A percentile compares a stretch with the other conserved stretches of the same genome.
These are phyloP conservation scores for Hippocampus mohnikei DNA, from an alignment of 2,113 vertebrate genomes.

Conservation along the genomic window DNA sequence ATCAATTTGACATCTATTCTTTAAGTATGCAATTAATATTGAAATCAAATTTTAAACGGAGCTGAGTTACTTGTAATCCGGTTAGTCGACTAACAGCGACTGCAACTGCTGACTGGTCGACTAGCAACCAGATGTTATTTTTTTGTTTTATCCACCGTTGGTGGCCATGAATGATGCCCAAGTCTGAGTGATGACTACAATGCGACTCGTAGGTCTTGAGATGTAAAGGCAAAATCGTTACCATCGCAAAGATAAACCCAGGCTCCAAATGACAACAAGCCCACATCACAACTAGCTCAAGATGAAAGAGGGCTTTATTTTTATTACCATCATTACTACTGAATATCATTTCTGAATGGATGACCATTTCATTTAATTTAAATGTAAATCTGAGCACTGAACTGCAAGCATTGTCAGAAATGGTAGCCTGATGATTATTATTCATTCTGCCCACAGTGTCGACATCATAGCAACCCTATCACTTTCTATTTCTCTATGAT, in stretches of 20 bases:
- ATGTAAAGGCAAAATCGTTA: constrained; percentile 59
- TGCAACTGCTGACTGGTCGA: too few relatives aligned
- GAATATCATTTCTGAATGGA: constrained; percentile 71
- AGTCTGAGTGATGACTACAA: constrained; percentile 42
- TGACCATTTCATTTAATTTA: constrained; percentile 78
- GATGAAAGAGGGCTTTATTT: constrained; percentile 54
- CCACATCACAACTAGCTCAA: constrained; percentile 36
- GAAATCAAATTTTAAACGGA: too few relatives aligned
- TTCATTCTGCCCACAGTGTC: constrained; percentile 57
- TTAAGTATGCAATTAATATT: too few relatives aligned
- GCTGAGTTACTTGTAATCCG: too few relatives aligned
- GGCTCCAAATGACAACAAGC: constrained; percentile 51
- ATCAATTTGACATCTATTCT: too few relatives aligned
- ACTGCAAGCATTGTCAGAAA: constrained; percentile 52
- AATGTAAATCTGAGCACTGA: constrained; percentile 75
- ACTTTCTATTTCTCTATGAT: constrained; percentile 53
- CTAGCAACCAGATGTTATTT: background rate
- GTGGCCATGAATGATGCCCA: constrained; percentile 28
- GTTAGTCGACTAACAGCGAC: too few relatives aligned
- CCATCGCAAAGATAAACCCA: constrained; percentile 48
- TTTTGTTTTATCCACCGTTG: background rate
- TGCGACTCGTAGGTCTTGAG: constrained; percentile 45
- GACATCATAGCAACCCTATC: constrained; percentile 55
- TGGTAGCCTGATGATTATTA: constrained; percentile 57
- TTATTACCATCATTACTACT: constrained; percentile 70